phyloP scores from a whole-genome alignment of 2,113 vertebrate genomes.

The Callorhinus ursinus region DNA sequence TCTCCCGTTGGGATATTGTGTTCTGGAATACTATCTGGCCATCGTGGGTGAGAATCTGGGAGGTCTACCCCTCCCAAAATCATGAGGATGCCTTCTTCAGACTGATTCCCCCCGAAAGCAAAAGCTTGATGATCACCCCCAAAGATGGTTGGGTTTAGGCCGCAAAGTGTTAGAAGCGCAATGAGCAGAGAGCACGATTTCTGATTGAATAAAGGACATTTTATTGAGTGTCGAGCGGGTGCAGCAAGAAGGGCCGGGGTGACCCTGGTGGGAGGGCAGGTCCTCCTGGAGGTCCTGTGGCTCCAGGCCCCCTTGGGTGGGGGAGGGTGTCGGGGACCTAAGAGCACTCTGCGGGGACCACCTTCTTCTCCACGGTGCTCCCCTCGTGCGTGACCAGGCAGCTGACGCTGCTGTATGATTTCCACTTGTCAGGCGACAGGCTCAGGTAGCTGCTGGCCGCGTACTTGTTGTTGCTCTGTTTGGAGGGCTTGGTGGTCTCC shows the following conservation, averaged over 20 bases:
- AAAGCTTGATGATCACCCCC: not conserved
- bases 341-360: not conserved
- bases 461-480: constrained; percentile 78
- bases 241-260: not conserved
- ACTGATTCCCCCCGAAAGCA: no score
- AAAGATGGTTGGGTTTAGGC: no score
- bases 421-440: not conserved
- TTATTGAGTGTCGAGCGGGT: not conserved
- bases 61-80: no score
- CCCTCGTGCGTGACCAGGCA: constrained; percentile 61
- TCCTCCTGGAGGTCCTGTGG: not conserved
- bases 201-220: not conserved
- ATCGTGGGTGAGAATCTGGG: no score
- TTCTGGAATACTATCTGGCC: no score
- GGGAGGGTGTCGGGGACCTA: not conserved
- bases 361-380: not conserved
- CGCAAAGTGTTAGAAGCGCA: not conserved
- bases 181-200: not conserved
- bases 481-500: constrained; percentile 57
- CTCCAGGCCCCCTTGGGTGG: not conserved
- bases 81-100: accelerated
- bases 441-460: constrained; percentile 74
- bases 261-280: not conserved
- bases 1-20: accelerated
- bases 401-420: not conserved